Evolutionary conservation across 2,888 invertebrate species (phyloP).

Genomic region (Schizotus pectinicornis): DNA sequence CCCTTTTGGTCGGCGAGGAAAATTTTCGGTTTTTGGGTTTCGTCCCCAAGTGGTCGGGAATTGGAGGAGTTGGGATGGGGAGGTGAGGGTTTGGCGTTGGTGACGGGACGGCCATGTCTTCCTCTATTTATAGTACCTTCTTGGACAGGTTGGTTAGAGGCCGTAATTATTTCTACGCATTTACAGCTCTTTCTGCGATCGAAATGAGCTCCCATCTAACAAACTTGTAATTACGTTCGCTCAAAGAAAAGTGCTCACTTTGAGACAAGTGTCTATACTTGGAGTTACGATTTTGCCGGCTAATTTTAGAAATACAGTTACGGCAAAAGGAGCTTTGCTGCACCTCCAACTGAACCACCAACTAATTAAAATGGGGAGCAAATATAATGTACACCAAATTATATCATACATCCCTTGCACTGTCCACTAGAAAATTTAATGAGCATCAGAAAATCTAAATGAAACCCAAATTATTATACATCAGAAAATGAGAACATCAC

Average conservation of each 20-base stretch:
- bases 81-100: neutral
- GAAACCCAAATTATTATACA: too few species aligned
- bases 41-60: too few species aligned
- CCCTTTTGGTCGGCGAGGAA: too few species aligned
- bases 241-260: conserved; percentile 13
- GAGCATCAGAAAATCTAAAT: too few species aligned
- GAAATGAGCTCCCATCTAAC: conserved; percentile 28
- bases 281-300: conserved; percentile 14
- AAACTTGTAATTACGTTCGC: conserved; percentile 25
- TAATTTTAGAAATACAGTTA: conserved; percentile 28
- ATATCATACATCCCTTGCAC: too few species aligned
- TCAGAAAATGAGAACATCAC: too few species aligned
- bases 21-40: too few species aligned
- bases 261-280: conserved; percentile 19
- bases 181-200: conserved; percentile 34
- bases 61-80: too few species aligned
- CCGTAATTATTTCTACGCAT: conserved; percentile 33
- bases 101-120: conserved; percentile 20
- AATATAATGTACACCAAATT: too few species aligned
- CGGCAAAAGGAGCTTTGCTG: neutral
- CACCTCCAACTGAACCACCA: too few species aligned
- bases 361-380: too few species aligned
- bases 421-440: too few species aligned
- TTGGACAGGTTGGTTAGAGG: conserved; percentile 33
- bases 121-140: conserved; percentile 33